Conservation (phyloP, 1,140 invertebrate species). For the Leptonema lineaticorne region DNA sequence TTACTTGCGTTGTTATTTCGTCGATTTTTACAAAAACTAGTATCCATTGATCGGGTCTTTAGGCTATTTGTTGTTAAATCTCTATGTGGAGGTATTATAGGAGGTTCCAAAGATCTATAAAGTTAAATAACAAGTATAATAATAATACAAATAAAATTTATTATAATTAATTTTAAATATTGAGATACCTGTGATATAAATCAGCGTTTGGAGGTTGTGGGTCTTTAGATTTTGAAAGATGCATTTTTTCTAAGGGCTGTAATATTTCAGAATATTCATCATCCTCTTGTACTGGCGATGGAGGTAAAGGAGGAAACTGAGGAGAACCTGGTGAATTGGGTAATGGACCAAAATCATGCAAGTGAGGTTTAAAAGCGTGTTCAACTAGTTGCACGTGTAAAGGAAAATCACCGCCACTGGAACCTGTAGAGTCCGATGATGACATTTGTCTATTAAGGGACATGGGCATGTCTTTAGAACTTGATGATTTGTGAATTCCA, state of each 20-base stretch:
- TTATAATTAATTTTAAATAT: background rate
- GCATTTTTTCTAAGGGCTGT: slow-evolving; percentile 53
- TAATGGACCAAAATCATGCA: slow-evolving; percentile 54
- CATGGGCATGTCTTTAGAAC: slow-evolving; percentile 66
- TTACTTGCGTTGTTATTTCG: slow-evolving; percentile 58
- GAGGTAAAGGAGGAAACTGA: slow-evolving; percentile 77
- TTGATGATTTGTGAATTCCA: slow-evolving; percentile 68
- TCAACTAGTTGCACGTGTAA: slow-evolving; percentile 56
- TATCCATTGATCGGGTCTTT: slow-evolving; percentile 79
- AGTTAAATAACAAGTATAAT: background rate
- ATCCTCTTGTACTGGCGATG: slow-evolving; percentile 74
- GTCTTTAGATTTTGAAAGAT: slow-evolving; percentile 53
- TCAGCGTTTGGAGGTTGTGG: slow-evolving; percentile 52
- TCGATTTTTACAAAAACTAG: slow-evolving; percentile 66
- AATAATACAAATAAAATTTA: background rate
- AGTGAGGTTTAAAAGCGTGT: slow-evolving; percentile 52
- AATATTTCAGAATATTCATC: slow-evolving; percentile 72
- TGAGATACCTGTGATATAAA: slow-evolving; percentile 46
- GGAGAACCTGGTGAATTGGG: slow-evolving; percentile 60
- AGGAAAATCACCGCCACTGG: slow-evolving; percentile 55
- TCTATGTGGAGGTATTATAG: slow-evolving; percentile 74
- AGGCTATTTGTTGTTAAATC: slow-evolving; percentile 66
- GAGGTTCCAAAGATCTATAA: slow-evolving; percentile 58
- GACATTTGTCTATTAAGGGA: slow-evolving; percentile 55
- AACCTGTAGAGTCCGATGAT: slow-evolving; percentile 53